Evolutionary conservation across 2,797 vertebrate genomes (phyloP).

Genomic region (Oreochromis mossambicus): DNA sequence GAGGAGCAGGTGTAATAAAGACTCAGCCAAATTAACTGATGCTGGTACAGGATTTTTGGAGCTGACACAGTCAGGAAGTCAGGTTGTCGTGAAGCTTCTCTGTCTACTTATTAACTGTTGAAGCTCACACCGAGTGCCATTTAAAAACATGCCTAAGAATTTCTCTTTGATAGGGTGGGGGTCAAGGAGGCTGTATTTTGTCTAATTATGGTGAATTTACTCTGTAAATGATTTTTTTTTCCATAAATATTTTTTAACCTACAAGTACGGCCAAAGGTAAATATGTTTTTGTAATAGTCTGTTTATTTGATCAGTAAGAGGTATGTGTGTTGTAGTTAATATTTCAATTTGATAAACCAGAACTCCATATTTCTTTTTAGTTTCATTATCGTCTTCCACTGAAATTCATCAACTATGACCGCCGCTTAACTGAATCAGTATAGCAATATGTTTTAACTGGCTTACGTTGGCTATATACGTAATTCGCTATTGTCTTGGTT

Average conservation of each 20-base stretch:
- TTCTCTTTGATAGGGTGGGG: slow-evolving; percentile 26
- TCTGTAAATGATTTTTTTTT: slow-evolving; percentile 60
- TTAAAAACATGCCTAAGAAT: slow-evolving; percentile 59
- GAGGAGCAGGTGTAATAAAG: slow-evolving; percentile 42
- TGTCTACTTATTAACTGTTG: slow-evolving; percentile 35
- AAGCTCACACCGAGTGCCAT: slow-evolving; percentile 45
- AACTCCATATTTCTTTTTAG: slow-evolving; percentile 38
- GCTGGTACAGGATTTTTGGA: slow-evolving; percentile 26
- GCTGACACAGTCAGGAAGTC: slow-evolving; percentile 29
- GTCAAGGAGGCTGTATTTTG: slow-evolving; percentile 53
- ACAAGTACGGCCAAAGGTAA: slow-evolving; percentile 70
- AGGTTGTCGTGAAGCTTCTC: slow-evolving; percentile 20
- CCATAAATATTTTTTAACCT: slow-evolving; percentile 61
- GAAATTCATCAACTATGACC: slow-evolving; percentile 46
- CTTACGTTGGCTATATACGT: slow-evolving; percentile 34
- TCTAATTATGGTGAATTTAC: slow-evolving; percentile 63
- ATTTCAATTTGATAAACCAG: slow-evolving; percentile 53
- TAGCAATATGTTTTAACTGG: slow-evolving; percentile 42
- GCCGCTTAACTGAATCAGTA: slow-evolving; percentile 30
- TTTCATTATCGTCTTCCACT: slow-evolving; percentile 47
- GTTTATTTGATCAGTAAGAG: slow-evolving; percentile 65
- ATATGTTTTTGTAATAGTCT: slow-evolving; percentile 70
- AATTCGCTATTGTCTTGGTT: slow-evolving; percentile 20
- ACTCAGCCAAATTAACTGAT: slow-evolving; percentile 45
- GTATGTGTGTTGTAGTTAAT: slow-evolving; percentile 59